Percentiles rank a stretch among this genome's conserved stretches.
Evolutionary conservation across 2,888 invertebrate species (phyloP).

Genomic region (Spialia ferax): DNA sequence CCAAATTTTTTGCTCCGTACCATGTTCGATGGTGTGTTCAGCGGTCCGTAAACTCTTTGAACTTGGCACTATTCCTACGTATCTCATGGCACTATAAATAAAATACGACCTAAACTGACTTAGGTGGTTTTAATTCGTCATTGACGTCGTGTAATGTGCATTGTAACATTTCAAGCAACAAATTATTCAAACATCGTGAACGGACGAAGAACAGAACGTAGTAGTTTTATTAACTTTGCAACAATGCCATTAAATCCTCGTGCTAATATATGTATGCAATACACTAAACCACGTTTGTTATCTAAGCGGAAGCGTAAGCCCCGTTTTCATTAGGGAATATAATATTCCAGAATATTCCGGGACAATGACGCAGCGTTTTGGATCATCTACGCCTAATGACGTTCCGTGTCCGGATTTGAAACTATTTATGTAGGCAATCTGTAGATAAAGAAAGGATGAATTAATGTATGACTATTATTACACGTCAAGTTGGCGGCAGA

Average conservation of each 20-base stretch:
- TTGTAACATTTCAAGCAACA: too few species aligned
- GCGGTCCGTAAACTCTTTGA: too few species aligned
- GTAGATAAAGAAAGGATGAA: too few species aligned
- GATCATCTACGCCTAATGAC: constrained; percentile 1
- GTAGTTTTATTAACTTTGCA: constrained; percentile 23
- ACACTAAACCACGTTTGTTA: constrained; percentile 20
- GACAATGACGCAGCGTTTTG: not conserved
- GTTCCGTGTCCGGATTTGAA: not conserved
- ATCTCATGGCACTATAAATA: too few species aligned
- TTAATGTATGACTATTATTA: too few species aligned
- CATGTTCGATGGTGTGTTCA: too few species aligned
- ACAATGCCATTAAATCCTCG: constrained; percentile 22
- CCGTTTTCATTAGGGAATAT: constrained; percentile 1
- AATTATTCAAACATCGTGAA: not conserved
- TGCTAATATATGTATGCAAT: constrained; percentile 27
- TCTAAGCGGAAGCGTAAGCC: constrained; percentile 27
- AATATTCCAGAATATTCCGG: not conserved
- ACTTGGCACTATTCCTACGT: too few species aligned
- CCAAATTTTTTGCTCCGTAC: too few species aligned
- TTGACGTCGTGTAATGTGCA: too few species aligned
- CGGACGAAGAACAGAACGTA: not conserved
- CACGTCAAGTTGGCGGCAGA: too few species aligned
- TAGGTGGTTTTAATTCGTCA: too few species aligned
- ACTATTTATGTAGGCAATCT: not conserved
- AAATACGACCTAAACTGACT: too few species aligned